Evolutionary conservation across 2,113 vertebrate genomes (phyloP).

Genomic region (Phalacrocorax brasilianus): DNA sequence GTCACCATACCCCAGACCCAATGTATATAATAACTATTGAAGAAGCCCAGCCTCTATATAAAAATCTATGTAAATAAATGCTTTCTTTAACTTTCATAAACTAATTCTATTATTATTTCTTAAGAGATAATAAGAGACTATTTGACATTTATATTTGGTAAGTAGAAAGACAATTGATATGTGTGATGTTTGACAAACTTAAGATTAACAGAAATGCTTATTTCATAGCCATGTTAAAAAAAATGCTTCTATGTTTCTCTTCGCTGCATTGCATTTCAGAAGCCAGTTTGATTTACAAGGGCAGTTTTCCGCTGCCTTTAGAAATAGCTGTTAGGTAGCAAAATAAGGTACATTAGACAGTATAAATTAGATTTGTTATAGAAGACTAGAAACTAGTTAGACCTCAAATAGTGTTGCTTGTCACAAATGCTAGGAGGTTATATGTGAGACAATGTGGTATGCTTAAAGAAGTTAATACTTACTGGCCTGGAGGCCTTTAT

Average conservation of each 20-base stretch:
- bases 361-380: constrained; percentile 17
- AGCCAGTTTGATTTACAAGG: not conserved
- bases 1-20: not conserved
- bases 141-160: not conserved
- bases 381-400: not conserved
- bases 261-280: not conserved
- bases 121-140: not conserved
- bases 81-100: not conserved
- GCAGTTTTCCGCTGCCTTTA: not conserved
- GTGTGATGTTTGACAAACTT: not conserved
- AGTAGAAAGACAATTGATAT: not conserved
- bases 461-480: constrained; percentile 25
- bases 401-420: not conserved
- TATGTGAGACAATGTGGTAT: not conserved
- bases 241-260: not conserved
- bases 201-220: not conserved
- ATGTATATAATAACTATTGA: not conserved
- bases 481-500: constrained; percentile 8
- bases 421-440: not conserved
- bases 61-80: not conserved
- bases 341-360: not conserved
- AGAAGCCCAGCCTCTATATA: not conserved
- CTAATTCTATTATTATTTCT: not conserved
- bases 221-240: not conserved
- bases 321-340: not conserved